Base-by-base conservation (phyloP, 1,140 invertebrate species). In the Chironomus tepperi region DNA sequence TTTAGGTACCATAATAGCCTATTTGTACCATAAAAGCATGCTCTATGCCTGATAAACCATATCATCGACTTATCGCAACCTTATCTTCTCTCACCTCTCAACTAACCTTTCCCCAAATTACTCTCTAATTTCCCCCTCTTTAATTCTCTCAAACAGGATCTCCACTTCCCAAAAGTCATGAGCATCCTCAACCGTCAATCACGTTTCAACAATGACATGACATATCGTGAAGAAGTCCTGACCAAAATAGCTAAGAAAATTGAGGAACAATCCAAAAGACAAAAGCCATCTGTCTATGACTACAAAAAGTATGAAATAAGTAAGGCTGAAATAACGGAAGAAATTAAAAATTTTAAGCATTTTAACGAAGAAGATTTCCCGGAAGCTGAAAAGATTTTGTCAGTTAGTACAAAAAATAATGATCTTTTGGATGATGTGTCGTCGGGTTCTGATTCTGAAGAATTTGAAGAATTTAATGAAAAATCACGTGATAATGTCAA, bases 261-360 rank as follows among this genome's bases (percentile, higher is more conserved):
- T 24, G 81, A 82, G 73, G 43, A 78, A 6, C 76, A 79, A 42
- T 76, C 76, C 64, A 80, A 80, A 0, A 78, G 79, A 7, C 73
- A 77, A 3, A 21, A 73, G 0, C 76, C 77, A 3, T 8, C 76
- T 0, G 57, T 78, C 7, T 74, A 74, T 10, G 21, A 75, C 3
- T 76, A 75, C 7, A 76, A 78, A 6, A 77, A 81, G 7, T 82
- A 80, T 74, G 77, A 78, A 2, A 79, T 75, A 0, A 75, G 73
- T 75, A 77, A 79, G 18, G 34, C 74, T 0, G 78, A 79, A 64
- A 83, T 85, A 64, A 78, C 78, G 47, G 80, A 81, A 43, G 83
- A 85, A 80, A 81, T 86, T 16, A 81, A 79, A 64, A 79, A 80
- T 74, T 79, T 81, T 7, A 77, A 76, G 15, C 85, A 86, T 79